phyloP scores from a whole-genome alignment of 2,113 vertebrate genomes.

The Uria aalge region DNA sequence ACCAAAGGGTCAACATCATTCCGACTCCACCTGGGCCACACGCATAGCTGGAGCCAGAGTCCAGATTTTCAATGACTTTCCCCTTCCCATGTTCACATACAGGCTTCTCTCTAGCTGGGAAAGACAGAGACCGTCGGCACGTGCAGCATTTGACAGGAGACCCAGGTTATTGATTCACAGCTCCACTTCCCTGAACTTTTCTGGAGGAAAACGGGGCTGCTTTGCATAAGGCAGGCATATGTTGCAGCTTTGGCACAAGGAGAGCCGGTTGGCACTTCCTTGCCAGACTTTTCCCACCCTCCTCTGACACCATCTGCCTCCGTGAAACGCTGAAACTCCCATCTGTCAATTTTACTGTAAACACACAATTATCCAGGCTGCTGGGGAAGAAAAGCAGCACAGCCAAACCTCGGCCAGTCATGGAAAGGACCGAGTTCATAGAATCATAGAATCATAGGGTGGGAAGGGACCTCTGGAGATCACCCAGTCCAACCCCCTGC shows the following conservation, averaged over 20 bases:
- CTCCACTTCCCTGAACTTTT: slow-evolving; percentile 41
- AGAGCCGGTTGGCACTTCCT: slow-evolving; percentile 48
- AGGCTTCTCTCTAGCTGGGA: neutral
- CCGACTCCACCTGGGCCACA: rapidly evolving
- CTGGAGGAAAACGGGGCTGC: slow-evolving; percentile 7
- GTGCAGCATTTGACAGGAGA: slow-evolving; percentile 31
- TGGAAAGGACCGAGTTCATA: neutral
- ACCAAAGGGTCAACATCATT: neutral
- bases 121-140: neutral
- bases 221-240: slow-evolving; percentile 72
- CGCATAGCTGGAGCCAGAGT: neutral
- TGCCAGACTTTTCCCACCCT: slow-evolving; percentile 69
- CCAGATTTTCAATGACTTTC: neutral
- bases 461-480: no score
- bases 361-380: slow-evolving; percentile 61
- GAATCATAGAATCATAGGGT: no score
- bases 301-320: slow-evolving; percentile 70
- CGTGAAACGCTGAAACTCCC: slow-evolving; percentile 42
- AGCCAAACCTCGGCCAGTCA: neutral
- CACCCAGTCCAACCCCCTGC: no score
- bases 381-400: neutral
- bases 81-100: neutral
- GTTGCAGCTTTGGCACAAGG: slow-evolving; percentile 59
- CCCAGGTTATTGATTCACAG: slow-evolving; percentile 53
- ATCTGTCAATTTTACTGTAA: slow-evolving; percentile 69